These are phyloP conservation scores for Dascillus cervinus DNA, from an alignment of 2,888 invertebrate genomes.

Conservation along the genomic window DNA sequence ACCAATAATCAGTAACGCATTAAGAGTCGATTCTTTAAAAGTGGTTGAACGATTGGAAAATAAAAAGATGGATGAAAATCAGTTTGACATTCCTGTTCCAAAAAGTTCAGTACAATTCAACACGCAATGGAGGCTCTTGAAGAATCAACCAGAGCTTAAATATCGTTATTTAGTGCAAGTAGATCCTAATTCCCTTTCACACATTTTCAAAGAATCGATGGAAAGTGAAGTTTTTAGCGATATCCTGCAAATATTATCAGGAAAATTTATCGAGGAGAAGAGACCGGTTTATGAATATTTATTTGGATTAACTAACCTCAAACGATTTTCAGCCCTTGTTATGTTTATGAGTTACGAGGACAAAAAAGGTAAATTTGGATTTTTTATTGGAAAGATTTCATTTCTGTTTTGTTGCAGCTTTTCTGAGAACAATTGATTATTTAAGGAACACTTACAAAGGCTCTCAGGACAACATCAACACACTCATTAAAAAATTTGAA, in stretches of 20 bases:
- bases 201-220: constrained; percentile 59
- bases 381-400: constrained; percentile 15
- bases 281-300: constrained; percentile 47
- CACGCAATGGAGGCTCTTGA: constrained; percentile 53
- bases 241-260: constrained; percentile 46
- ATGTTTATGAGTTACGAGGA: constrained; percentile 56
- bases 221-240: constrained; percentile 57
- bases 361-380: constrained; percentile 56
- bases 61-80: constrained; percentile 10
- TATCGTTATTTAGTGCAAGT: constrained; percentile 54
- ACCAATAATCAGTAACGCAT: constrained; percentile 9
- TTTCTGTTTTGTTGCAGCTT: constrained; percentile 32
- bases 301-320: constrained; percentile 48
- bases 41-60: constrained; percentile 21
- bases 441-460: constrained; percentile 27
- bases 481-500: constrained; percentile 37
- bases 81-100: constrained; percentile 43
- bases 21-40: constrained; percentile 27
- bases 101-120: constrained; percentile 60
- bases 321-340: constrained; percentile 55
- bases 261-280: constrained; percentile 41
- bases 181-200: constrained; percentile 49
- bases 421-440: constrained; percentile 37
- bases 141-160: constrained; percentile 43
- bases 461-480: constrained; percentile 31